Base-by-base conservation (phyloP, 2,888 invertebrate genomes). In the Hypolimnas misippus region DNA sequence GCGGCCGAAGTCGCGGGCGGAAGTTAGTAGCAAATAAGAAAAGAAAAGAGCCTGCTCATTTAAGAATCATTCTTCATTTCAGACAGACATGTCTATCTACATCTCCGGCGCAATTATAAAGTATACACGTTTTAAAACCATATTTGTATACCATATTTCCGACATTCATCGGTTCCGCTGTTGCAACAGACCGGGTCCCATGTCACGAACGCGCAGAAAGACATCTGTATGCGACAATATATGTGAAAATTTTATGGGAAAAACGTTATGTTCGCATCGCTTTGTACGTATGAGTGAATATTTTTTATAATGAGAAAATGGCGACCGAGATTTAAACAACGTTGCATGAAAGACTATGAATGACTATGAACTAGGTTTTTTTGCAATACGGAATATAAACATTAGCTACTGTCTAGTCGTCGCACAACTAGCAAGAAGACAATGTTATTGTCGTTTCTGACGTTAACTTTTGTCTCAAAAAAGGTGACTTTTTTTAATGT, bases 181-280 rank as follows among this genome's bases (percentile, higher is more conserved):
- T 46, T 21, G 12, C 40, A 40, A 21, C 19, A 21, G 21, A 19
- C 10, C 1, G 17, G 16, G 44, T 46, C 44, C 44, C 44, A 46
- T 29, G 29, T 25, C 19, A 58, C 19, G 42, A 3, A 29, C 14
- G 29, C 25, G 29, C 31, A n/a, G n/a, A n/a, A n/a, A n/a, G 55
- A 62, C 52, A 42, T 25, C 35, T 33, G 50, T 56, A 56, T 56
- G 21, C 44, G 35, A 62, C 51, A 54, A 54, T 25, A 29, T 56
- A 62, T 57, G 62, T 51, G 62, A 62, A 56, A 35, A 62, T 55
- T 63, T 58, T 63, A 63, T 63, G 63, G 63, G 63, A 63, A 60
- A 53, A 55, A 33, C 38, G 50, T 50, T 33, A 55, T 46, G 56
- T 52, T 50, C 55, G 54, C 63, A 52, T 63, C 52, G 46, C 46